These are phyloP conservation scores for Apogon hyalosoma DNA, from an alignment of 2,797 vertebrate species.

Conservation along the genomic window DNA sequence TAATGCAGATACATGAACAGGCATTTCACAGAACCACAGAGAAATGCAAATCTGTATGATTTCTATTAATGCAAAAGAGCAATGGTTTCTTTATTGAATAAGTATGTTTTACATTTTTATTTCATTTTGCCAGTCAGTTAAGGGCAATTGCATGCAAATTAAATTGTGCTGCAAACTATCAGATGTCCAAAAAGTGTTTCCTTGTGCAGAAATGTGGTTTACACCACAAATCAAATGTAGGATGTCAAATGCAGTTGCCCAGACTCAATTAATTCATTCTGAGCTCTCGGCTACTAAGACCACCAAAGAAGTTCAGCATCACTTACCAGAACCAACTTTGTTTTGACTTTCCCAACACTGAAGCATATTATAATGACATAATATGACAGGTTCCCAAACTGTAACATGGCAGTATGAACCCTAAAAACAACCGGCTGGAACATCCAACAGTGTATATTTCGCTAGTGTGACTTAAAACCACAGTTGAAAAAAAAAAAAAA, in stretches of 20 bases:
- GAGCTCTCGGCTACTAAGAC: constrained; percentile 29
- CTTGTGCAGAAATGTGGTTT: constrained; percentile 30
- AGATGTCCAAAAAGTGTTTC: not conserved
- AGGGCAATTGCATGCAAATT: not conserved
- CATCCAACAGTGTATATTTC: constrained; percentile 19
- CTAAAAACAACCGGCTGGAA: not conserved
- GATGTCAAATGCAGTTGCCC: constrained; percentile 38
- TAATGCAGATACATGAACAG: not conserved
- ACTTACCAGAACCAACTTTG: constrained; percentile 43
- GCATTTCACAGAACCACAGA: not conserved
- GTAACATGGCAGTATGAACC: constrained; percentile 8
- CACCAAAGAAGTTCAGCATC: constrained; percentile 57
- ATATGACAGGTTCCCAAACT: constrained; percentile 19
- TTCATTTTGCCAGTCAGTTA: constrained; percentile 14
- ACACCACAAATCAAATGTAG: constrained; percentile 29
- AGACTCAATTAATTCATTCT: constrained; percentile 15
- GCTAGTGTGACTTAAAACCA: constrained; percentile 26
- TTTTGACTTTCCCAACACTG: constrained; percentile 29
- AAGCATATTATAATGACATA: constrained; percentile 26
- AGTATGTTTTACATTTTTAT: not conserved
- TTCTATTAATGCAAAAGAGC: not conserved
- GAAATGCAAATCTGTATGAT: not conserved
- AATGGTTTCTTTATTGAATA: not conserved
- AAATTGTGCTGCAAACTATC: not conserved
- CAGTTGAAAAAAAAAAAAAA: constrained; percentile 21